phyloP scores from a whole-genome alignment of 2,113 vertebrate genomes.

The Phoenicopterus ruber region DNA sequence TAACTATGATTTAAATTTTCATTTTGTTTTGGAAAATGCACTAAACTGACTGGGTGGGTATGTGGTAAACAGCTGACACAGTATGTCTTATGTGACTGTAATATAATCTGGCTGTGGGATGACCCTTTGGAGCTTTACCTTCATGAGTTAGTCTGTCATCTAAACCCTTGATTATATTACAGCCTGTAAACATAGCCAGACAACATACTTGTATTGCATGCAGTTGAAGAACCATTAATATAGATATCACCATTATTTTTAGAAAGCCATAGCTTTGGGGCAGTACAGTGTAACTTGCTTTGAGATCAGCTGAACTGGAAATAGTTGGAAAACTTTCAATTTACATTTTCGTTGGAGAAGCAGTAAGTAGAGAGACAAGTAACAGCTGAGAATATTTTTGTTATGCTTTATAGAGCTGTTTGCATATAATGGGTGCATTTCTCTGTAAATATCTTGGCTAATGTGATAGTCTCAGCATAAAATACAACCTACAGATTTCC shows the following conservation, averaged over 20 bases:
- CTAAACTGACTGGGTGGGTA: background rate
- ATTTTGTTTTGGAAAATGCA: constrained; percentile 62
- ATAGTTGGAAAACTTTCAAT: constrained; percentile 24
- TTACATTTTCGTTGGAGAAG: constrained; percentile 1
- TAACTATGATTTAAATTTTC: constrained; percentile 46
- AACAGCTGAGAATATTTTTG: constrained; percentile 14
- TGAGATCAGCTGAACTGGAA: background rate
- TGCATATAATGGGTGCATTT: background rate
- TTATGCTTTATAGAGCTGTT: background rate
- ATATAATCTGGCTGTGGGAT: constrained; percentile 18
- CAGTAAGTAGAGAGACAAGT: background rate
- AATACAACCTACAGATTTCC: background rate
- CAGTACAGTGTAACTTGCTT: constrained; percentile 2
- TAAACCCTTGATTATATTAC: constrained; percentile 57
- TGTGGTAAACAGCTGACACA: constrained; percentile 45
- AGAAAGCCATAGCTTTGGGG: constrained; percentile 17
- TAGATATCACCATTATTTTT: constrained; percentile 44
- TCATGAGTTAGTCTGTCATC: constrained; percentile 12
- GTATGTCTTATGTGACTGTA: background rate
- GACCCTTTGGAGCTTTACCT: constrained; percentile 36
- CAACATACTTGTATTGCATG: constrained; percentile 16
- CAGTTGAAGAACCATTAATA: constrained; percentile 42
- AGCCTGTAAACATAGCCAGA: constrained; percentile 50
- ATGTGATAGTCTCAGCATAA: background rate
- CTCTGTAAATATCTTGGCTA: background rate